Evolutionary conservation across 2,113 vertebrate genomes (phyloP).

Genomic region (Sitta europaea): DNA sequence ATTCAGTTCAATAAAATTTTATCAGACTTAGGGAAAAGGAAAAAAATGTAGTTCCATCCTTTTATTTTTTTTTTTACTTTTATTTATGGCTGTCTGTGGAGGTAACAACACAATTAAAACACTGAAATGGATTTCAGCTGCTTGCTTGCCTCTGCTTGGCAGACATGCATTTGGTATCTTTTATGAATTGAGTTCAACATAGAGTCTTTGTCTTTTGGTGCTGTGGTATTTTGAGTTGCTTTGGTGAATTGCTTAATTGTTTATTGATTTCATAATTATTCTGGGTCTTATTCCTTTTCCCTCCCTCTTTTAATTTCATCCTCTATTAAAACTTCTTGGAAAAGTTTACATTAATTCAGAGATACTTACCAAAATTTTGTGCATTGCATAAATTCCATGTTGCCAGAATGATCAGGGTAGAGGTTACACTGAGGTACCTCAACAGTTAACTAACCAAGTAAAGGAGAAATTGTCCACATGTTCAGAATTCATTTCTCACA

Average conservation of each 20-base stretch:
- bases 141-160: not conserved
- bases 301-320: rapidly evolving
- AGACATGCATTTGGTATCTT: not conserved
- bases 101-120: not conserved
- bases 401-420: not conserved
- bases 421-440: not conserved
- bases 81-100: not conserved
- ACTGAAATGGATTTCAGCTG: not conserved
- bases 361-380: not conserved
- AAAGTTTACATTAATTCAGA: not conserved
- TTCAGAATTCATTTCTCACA: not conserved
- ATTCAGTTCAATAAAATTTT: not conserved
- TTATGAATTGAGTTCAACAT: not conserved
- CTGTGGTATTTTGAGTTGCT: not conserved
- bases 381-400: not conserved
- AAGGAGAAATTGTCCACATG: not conserved
- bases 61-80: not conserved
- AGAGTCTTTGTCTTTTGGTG: not conserved
- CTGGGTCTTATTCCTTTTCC: not conserved
- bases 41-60: not conserved
- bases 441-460: not conserved
- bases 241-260: not conserved
- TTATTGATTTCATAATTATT: not conserved
- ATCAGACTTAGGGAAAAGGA: not conserved
- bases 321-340: not conserved